Conservation (phyloP, 1,140 invertebrate genomes). For the Pseudomyrmex cubaensis region DNA sequence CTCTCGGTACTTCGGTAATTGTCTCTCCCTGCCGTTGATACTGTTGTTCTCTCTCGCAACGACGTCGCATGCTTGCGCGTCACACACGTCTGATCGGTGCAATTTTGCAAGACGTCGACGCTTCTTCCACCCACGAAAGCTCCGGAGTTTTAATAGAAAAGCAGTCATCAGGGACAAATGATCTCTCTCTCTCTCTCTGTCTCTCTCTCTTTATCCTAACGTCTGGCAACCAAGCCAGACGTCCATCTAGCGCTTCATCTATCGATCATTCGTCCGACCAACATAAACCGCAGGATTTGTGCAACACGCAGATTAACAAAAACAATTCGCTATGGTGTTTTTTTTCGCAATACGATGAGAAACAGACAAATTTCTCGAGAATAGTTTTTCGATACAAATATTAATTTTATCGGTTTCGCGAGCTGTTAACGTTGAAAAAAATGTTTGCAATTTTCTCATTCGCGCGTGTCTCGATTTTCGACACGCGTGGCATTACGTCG, state of each 20-base stretch:
- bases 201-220: background rate
- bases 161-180: background rate
- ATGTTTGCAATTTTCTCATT: background rate
- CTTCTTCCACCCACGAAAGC: background rate
- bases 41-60: too few species aligned
- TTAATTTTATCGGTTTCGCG: background rate
- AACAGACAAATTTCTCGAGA: background rate
- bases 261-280: conserved; percentile 2
- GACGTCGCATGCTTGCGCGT: background rate
- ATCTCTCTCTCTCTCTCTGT: conserved; percentile 3
- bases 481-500: background rate
- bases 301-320: too few species aligned
- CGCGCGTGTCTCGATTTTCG: background rate
- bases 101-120: conserved; percentile 18
- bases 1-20: background rate
- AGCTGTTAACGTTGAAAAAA: background rate
- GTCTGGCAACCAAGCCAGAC: background rate
- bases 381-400: background rate
- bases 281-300: background rate
- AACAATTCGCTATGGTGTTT: too few species aligned
- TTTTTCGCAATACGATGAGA: background rate
- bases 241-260: background rate
- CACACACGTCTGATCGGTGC: background rate
- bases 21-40: background rate
- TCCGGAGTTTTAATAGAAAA: background rate